These are phyloP conservation scores for Porites cylindrica DNA, from an alignment of 92 coral and sea anemone genomes.

Conservation along the genomic window DNA sequence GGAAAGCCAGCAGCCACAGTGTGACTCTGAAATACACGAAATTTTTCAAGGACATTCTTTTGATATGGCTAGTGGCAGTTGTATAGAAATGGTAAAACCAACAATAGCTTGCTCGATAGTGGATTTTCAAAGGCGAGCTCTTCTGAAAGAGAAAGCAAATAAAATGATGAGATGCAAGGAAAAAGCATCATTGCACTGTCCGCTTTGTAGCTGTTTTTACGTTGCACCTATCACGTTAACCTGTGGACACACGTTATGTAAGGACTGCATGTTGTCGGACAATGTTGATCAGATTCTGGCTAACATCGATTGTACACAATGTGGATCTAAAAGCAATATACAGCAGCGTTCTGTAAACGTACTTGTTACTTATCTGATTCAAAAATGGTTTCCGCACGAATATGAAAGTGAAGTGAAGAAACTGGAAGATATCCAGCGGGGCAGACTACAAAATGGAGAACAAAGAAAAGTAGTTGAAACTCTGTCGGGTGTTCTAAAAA, in stretches of 20 bases:
- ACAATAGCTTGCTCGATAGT: conserved; percentile 12
- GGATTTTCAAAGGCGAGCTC: conserved; percentile 11
- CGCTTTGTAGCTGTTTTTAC: conserved; percentile 34
- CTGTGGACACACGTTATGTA: conserved; percentile 96
- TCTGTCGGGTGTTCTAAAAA: conserved; percentile 35
- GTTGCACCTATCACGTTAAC: conserved; percentile 72
- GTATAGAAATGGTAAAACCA: neutral
- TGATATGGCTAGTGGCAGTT: neutral
- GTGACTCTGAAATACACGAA: neutral
- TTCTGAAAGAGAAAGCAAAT: neutral
- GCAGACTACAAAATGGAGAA: conserved; percentile 28
- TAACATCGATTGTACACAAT: conserved; percentile 30
- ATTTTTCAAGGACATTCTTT: neutral
- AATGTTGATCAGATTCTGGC: conserved; percentile 6
- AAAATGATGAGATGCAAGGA: neutral
- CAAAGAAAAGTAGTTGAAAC: conserved; percentile 42
- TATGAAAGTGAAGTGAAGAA: conserved; percentile 27
- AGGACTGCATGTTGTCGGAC: conserved; percentile 51
- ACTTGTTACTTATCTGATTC: conserved; percentile 61
- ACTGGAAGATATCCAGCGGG: conserved; percentile 42
- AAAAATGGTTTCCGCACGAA: conserved; percentile 71
- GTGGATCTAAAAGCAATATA: conserved; percentile 24
- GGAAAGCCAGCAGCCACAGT: neutral
- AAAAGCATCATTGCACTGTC: conserved; percentile 36
- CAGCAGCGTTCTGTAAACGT: conserved; percentile 50